Evolutionary conservation across 1,140 invertebrate genomes (phyloP), one percentile per base, ranked within the genome.

Genomic region (Coboldia fuscipes): DNA sequence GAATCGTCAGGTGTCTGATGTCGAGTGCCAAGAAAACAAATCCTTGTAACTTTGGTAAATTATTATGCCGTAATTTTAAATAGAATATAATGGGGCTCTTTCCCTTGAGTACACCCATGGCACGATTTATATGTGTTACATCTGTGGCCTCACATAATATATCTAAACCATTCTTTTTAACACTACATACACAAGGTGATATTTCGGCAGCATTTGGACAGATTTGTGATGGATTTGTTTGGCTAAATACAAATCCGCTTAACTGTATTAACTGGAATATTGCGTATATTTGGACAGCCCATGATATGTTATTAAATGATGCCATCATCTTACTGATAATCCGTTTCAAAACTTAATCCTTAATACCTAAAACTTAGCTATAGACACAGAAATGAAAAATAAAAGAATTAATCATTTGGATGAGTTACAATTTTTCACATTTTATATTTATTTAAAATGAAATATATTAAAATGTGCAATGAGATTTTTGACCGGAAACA

Each of bases 11-110:
- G 46, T 88, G 81, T 40, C 75, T 70, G 39, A 88, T 84, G 45
- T 83, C 77, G 41, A 88, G 58, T 6, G 80, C 81, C n/a, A 84
- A 62, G 50, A 89, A 84, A 22, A 86, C 67, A 48, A 78, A 83
- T 8, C 76, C 73, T 27, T 79, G 78, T 29, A 89, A 60, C 54
- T 82, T 83, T 1, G 75, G 73, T 39, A 86, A 52, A 45, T 72
- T 74, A 49, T 83, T 84, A 54, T 84, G 80, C 13, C 81, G 65
- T 26, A 88, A 54, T 47, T 84, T 85, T 30, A 89, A 57, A 53
- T 88, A 88, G 53, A 78, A 82, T 41, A 86, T 82, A 28, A 83
- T 68, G 39, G 69, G 65, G 37, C 72, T 70, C 45, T 70, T 71
- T 27, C 72, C 70, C 43, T 81, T 80, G 1, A 86, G 60, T 2